These are phyloP conservation scores for Lateolabrax maculatus DNA, from an alignment of 2,797 vertebrate genomes.

Conservation along the genomic window DNA sequence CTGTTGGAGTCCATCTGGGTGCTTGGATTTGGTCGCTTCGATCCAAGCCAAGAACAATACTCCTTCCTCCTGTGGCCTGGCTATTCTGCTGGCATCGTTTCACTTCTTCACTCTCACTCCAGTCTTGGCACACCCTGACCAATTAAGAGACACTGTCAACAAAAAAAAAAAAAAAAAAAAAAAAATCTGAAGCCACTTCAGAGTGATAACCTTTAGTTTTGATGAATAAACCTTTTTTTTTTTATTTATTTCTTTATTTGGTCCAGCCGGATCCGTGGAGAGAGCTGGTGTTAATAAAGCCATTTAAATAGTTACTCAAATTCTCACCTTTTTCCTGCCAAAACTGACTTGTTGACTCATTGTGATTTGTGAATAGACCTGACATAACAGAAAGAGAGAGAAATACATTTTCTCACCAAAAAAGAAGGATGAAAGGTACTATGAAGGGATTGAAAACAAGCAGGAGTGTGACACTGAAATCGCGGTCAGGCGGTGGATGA, in stretches of 20 bases:
- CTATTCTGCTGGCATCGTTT: constrained; percentile 67
- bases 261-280: background rate
- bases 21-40: constrained; percentile 69
- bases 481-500: constrained; percentile 8
- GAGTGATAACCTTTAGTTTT: constrained; percentile 51
- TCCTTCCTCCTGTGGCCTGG: constrained; percentile 73
- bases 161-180: constrained; percentile 17
- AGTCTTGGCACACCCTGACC: constrained; percentile 60
- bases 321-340: constrained; percentile 38
- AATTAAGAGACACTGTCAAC: constrained; percentile 61
- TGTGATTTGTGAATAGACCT: constrained; percentile 21
- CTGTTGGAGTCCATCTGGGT: constrained; percentile 78
- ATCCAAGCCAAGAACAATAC: constrained; percentile 80
- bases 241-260: constrained; percentile 13
- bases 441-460: background rate
- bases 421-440: background rate
- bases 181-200: constrained; percentile 39
- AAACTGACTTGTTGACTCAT: constrained; percentile 39
- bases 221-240: constrained; percentile 38
- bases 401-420: background rate
- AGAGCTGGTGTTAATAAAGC: constrained; percentile 31
- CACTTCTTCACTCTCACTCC: constrained; percentile 64
- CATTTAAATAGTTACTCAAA: constrained; percentile 29
- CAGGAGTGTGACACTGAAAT: constrained; percentile 4
- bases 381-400: constrained; percentile 29